Evolutionary conservation across 2,888 invertebrate species (phyloP), one percentile per base, ranked within the genome.

Genomic region (Pseudanteris insignis): DNA sequence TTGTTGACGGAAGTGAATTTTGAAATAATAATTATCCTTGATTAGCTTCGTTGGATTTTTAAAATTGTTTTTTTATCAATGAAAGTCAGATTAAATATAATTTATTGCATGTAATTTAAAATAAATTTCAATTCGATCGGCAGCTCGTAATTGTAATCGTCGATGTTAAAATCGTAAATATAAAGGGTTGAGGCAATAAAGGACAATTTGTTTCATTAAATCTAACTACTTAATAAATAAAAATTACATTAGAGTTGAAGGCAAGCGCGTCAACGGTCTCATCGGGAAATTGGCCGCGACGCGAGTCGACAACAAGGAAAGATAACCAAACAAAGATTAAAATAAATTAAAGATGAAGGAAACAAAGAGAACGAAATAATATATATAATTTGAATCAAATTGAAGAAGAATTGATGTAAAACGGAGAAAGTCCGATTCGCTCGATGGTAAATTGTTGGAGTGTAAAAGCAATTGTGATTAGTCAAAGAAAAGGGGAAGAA

Each of bases 221-320:
- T 36, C 57, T 58, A 53, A 32, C 62, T 63, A 63, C 62, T 63
- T 63, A 58, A 44, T 57, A 58, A 62, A 57, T 62, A 53, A 62
- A 62, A 58, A 58, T 47, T 53, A 53, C 53, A 41, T 54, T 61
- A 61, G 48, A 54, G 38, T 60, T 48, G 53, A 43, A 48, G 60
- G 41, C 58, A 51, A 60, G 29, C 24, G 60, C 48, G 37, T 48
- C 37, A 15, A 29, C 48, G 47, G 43, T 29, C 33, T 29, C 9
- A 26, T 43, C 36, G 50, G 51, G 46, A 51, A 46, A 34, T 46
- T 29, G 46, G 44, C 38, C 58, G 50, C 18, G 32, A 28, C 38
- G 24, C 54, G 18, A 32, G 28, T 32, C 43, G 43, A 43, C 48
- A 11, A 18, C 57, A 33, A 57, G 36, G 29, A 36, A 41, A 55